A percentile compares a stretch with the other conserved stretches of the same genome.
phyloP scores from a whole-genome alignment of 2,797 vertebrate species.

The Mormyrus proboscirostris region DNA sequence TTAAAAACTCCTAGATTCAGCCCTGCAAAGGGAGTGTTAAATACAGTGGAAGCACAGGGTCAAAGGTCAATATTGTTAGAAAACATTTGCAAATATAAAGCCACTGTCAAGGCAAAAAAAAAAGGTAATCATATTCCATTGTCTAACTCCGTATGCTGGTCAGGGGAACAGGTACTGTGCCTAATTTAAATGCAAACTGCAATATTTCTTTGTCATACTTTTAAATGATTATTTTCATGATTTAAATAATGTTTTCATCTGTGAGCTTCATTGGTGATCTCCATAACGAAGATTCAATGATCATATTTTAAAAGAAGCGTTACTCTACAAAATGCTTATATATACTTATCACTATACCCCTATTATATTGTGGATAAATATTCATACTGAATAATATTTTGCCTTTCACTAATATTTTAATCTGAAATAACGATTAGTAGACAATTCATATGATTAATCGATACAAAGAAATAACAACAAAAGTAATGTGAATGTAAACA shows the following conservation, averaged over 20 bases:
- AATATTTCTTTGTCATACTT: not conserved
- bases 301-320: not conserved
- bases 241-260: not conserved
- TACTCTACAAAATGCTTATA: not conserved
- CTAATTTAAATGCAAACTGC: not conserved
- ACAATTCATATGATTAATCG: not conserved
- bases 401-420: not conserved
- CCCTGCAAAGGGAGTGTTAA: not conserved
- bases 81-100: not conserved
- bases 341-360: not conserved
- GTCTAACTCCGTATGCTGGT: not conserved
- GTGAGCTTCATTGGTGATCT: not conserved
- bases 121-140: not conserved
- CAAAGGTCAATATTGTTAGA: not conserved
- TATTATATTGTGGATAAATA: not conserved
- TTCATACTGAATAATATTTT: not conserved
- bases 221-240: not conserved
- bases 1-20: not conserved
- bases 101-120: not conserved
- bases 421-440: not conserved
- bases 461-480: not conserved
- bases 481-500: not conserved
- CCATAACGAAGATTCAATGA: not conserved
- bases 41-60: not conserved
- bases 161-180: not conserved